Base-by-base conservation (phyloP, 2,888 invertebrate genomes). In the Aricia artaxerxes region DNA sequence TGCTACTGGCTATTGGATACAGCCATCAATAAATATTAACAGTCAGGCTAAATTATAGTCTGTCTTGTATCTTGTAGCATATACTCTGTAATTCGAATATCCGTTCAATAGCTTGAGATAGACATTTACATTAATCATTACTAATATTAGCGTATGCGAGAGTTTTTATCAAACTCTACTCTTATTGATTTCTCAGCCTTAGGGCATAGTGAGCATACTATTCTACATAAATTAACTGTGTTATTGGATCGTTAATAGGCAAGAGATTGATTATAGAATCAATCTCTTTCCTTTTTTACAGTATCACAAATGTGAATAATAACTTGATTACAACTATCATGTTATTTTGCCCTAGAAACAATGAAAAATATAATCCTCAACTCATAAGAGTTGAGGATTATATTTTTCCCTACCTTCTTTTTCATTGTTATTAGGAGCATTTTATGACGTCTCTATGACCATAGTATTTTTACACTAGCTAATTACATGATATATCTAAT, bases 131-230 rank as follows among this genome's bases (percentile, higher is more conserved):
- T 57, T 31, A 64, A 11, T 31, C 64, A 64, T 64, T 31, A 11
- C 31, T 61, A 24, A 61, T 16, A 24, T 61, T 24, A 61, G 61
- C 24, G 4, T 57, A 57, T 16, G 57, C 57, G 57, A 57, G 57
- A 57, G 4, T 57, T 69, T 69, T 69, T 69, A 38, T 38, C 69
- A 69, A 69, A 69, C 16, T 13, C 69, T 1, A 69, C 35, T 69
- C 69, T 69, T 69, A 69, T 69, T 69, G 13, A 69, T 69, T 69
- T 35, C 35, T 69, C 69, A 69, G 69, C 69, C 35, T 69, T 5
- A 31, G 1, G 69, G 69, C 35, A 73, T 11, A 64, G 24, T n/a
- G 13, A 61, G 31, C 9, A 2, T 64, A 24, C 7, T 61, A 61
- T 61, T 61, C 24, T 61, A 64, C 9, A 31, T 24, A 64, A 64